Evolutionary conservation across 2,113 vertebrate species (phyloP).

Genomic region (Alligator sinensis): DNA sequence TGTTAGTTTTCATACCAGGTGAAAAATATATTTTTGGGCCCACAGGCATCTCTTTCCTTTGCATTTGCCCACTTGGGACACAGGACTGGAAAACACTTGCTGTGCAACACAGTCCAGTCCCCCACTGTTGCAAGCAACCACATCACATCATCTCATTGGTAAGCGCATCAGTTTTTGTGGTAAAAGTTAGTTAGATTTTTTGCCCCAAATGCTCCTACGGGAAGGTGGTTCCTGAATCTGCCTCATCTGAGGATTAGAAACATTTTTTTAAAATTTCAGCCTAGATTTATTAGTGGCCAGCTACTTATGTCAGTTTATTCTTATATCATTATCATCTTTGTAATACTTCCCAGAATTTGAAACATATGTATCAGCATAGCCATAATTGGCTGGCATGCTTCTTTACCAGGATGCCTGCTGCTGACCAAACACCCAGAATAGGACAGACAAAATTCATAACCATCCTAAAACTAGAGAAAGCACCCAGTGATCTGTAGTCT

Average conservation of each 20-base stretch:
- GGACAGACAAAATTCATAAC: neutral
- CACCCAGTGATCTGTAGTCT: neutral
- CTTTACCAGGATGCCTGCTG: neutral
- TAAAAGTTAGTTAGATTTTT: neutral
- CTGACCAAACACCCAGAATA: neutral
- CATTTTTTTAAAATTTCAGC: neutral
- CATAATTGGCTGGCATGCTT: neutral
- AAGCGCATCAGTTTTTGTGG: neutral
- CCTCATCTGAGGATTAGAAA: neutral
- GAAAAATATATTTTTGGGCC: neutral
- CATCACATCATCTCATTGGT: neutral
- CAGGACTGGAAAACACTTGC: fast-evolving
- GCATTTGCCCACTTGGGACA: neutral
- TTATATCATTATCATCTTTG: neutral
- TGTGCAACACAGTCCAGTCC: neutral
- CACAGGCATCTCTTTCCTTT: neutral
- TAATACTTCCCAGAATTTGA: neutral
- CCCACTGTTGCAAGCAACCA: neutral
- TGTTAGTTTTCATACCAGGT: neutral
- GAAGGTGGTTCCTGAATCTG: neutral
- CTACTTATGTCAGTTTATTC: neutral
- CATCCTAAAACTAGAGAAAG: neutral
- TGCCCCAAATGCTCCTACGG: neutral
- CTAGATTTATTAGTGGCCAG: neutral
- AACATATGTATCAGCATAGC: neutral